Conservation (phyloP, 2,797 vertebrate species). For the Lerista edwardsae region DNA sequence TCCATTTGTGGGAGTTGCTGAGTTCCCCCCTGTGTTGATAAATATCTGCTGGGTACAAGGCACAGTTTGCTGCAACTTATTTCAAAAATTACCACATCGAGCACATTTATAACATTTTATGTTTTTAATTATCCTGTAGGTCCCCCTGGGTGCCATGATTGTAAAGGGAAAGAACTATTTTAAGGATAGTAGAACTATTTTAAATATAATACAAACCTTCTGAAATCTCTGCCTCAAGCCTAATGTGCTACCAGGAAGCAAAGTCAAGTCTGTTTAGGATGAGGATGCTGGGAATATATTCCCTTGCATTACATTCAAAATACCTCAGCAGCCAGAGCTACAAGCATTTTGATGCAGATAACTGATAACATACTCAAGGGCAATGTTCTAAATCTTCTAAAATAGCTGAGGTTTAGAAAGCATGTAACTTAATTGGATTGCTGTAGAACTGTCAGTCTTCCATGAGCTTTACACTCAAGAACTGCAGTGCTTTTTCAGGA, state of each 20-base stretch:
- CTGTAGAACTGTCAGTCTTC: conserved; percentile 55
- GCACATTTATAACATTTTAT: too few relatives aligned
- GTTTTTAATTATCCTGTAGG: too few relatives aligned
- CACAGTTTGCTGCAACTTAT: not conserved
- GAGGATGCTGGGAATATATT: conserved; percentile 2
- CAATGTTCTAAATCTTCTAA: conserved; percentile 64
- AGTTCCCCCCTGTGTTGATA: not conserved
- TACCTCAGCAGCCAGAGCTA: conserved; percentile 30
- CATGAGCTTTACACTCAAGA: not conserved
- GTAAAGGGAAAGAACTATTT: not conserved
- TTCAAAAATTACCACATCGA: not conserved
- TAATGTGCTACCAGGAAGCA: not conserved
- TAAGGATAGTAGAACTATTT: not conserved
- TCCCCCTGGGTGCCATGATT: too few relatives aligned
- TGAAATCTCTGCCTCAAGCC: too few relatives aligned
- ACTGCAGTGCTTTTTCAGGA: not conserved
- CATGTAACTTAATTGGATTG: conserved; percentile 70
- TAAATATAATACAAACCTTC: not conserved
- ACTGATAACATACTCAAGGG: conserved; percentile 49
- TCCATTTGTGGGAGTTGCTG: too few relatives aligned
- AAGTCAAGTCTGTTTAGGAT: too few relatives aligned
- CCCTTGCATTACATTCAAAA: conserved; percentile 9
- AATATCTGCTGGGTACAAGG: not conserved
- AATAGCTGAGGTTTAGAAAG: conserved; percentile 60
- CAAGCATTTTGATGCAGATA: conserved; percentile 50